Base-by-base conservation (phyloP, 2,797 vertebrate genomes). In the Craterocephalus amniculus region DNA sequence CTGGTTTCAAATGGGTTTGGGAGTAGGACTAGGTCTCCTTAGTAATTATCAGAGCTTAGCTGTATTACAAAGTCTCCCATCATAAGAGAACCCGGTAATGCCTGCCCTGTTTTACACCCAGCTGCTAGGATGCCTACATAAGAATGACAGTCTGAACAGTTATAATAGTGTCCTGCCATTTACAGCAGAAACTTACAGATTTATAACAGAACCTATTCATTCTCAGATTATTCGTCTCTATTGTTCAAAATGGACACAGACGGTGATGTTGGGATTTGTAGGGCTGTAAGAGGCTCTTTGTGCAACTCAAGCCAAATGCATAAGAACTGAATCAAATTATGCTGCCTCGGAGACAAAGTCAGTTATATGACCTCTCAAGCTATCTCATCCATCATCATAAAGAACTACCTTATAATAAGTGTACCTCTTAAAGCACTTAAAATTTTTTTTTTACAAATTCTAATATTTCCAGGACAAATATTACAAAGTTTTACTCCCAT, bases 1-100 rank as follows among this genome's bases (percentile, higher is more conserved):
- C 14, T 0, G 0, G 11, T 79, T 76, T 88, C 36, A 81, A 74
- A 85, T 63, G 20, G 67, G 65, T 68, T 4, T 63, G 57, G 67
- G 67, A 58, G 80, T 59, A 66, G 59, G 43, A 76, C 1, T 43
- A 70, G 13, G 20, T 72, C 29, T 70, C 59, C 5, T 34, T 72
- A 61, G 64, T 36, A 76, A 76, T 81, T 70, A 83, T 76, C 48
- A 8, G 24, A 76, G 24, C 78, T 86, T 56, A 55, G 35, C 54
- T 65, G 55, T 62, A 64, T 62, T 20, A 32, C 27, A 27, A 74
- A 62, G 55, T 78, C 64, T 57, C 26, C 65, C 68, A 74, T 20
- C 14, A 26, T 40, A 14, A 70, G 63, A 58, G 43, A 62, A 62
- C 45, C 54, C 1, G 31, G 36, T 72, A 9, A 22, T 7, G 48